These are phyloP conservation scores for Tachina fera DNA, from an alignment of 2,888 invertebrate species.

Conservation along the genomic window DNA sequence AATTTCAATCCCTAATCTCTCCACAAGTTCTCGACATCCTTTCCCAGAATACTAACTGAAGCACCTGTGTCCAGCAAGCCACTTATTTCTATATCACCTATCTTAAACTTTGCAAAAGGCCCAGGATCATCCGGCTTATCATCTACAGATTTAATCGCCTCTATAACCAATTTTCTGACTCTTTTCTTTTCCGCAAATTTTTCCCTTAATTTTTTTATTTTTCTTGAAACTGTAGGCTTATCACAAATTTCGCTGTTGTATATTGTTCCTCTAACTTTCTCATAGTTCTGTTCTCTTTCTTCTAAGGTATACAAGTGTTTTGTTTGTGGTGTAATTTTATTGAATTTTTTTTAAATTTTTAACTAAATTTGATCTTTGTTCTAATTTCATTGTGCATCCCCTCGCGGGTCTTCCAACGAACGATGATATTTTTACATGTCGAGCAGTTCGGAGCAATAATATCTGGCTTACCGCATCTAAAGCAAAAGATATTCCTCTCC, in stretches of 20 bases:
- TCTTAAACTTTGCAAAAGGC: neutral
- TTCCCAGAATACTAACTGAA: conserved; percentile 25
- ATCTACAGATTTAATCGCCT: neutral
- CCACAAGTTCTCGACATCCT: conserved; percentile 10
- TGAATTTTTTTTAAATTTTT: neutral
- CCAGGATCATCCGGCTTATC: neutral
- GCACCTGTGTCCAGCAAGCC: conserved; percentile 41
- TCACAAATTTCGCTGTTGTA: neutral
- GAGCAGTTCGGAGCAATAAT: conserved; percentile 8
- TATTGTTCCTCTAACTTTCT: conserved; percentile 12
- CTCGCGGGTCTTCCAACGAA: too few species aligned
- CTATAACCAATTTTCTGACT: neutral
- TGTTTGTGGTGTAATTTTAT: neutral
- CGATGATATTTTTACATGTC: conserved; percentile 7
- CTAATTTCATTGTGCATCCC: too few species aligned
- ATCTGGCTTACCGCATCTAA: neutral
- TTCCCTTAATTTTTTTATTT: conserved; percentile 14
- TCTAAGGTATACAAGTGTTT: neutral
- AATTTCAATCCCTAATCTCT: neutral
- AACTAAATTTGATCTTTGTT: neutral
- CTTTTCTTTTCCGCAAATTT: conserved; percentile 2
- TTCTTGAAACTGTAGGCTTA: neutral
- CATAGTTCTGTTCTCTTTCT: conserved; percentile 11
- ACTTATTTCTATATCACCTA: neutral
- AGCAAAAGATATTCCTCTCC: conserved; percentile 28